Percentiles rank a stretch among this genome's conserved stretches.
Conservation (phyloP, 53 echinoderm and acorn worm genomes). For the Luidia sarsii region DNA sequence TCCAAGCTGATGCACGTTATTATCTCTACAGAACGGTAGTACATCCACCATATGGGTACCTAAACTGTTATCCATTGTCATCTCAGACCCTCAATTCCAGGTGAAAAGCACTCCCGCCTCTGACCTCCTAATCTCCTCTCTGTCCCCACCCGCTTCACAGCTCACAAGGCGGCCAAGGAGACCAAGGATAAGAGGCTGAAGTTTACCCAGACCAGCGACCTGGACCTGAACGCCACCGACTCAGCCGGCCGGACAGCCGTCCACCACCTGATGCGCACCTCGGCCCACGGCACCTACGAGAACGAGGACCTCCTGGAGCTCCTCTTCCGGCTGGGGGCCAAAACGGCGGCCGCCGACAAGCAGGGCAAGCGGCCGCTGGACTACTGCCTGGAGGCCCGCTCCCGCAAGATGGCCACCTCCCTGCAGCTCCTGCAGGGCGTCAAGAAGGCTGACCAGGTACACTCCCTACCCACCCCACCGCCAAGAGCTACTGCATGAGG, state of each 20-base stretch:
- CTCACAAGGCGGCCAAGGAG: conserved; percentile 19
- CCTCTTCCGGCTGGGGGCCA: conserved; percentile 63
- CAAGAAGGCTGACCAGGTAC: conserved; percentile 61
- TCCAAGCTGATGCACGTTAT: too few species aligned
- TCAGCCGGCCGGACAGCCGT: conserved; percentile 66
- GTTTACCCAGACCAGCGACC: conserved; percentile 52
- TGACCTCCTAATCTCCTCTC: too few species aligned
- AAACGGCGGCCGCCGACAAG: conserved; percentile 60
- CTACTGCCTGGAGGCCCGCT: conserved; percentile 66
- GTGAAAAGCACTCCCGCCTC: too few species aligned
- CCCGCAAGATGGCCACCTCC: conserved; percentile 64
- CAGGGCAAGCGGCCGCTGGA: conserved; percentile 82
- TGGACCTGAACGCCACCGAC: conserved; percentile 67
- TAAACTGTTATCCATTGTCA: too few species aligned
- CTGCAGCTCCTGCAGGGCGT: conserved; percentile 68
- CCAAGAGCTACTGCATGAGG: too few species aligned
- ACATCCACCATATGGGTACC: too few species aligned
- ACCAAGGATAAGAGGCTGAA: neutral
- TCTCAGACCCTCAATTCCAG: too few species aligned
- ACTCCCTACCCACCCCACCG: neutral
- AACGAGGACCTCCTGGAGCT: conserved; percentile 74
- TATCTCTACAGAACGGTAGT: too few species aligned
- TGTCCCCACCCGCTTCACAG: neutral
- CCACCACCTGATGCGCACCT: conserved; percentile 76
- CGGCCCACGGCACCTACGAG: conserved; percentile 81